Conservation (phyloP, 2,113 vertebrate species). For the Dascyllus trimaculatus region DNA sequence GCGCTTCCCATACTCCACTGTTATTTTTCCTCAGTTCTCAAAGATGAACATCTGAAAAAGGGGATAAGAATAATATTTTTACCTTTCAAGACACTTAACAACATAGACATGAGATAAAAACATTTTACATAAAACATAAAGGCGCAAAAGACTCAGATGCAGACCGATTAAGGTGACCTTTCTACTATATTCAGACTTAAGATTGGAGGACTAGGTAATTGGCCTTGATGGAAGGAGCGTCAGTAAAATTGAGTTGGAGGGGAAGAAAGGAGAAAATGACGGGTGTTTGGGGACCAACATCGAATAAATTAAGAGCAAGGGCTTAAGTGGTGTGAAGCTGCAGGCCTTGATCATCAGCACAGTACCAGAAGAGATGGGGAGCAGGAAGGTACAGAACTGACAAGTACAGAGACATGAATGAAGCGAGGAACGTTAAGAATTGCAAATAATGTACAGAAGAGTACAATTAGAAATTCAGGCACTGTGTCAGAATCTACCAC, state of each 20-base stretch:
- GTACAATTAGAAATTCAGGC: conserved; percentile 37
- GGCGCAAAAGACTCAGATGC: not conserved
- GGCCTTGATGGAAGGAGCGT: conserved; percentile 47
- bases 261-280: conserved; percentile 47
- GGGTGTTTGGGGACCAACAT: conserved; percentile 51
- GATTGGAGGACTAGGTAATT: conserved; percentile 55
- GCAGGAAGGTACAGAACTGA: not conserved
- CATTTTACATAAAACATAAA: too few relatives aligned
- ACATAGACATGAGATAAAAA: too few relatives aligned
- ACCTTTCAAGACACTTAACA: too few relatives aligned
- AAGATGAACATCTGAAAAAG: conserved; percentile 19
- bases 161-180: conserved; percentile 57
- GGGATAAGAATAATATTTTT: not conserved
- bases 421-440: conserved; percentile 28
- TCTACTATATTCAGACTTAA: conserved; percentile 16
- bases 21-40: conserved; percentile 21
- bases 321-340: conserved; percentile 53
- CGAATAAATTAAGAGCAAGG: conserved; percentile 53
- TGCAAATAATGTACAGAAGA: conserved; percentile 54
- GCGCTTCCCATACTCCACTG: not conserved
- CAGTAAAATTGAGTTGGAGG: conserved; percentile 53
- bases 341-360: conserved; percentile 38
- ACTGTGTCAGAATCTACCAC: conserved; percentile 34
- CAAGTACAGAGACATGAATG: not conserved
- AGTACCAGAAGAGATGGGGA: conserved; percentile 19